These are phyloP conservation scores for Chrysaora quinquecirrha DNA, from an alignment of 30 jellyfish, hydroid and myxozoan genomes.

Conservation along the genomic window DNA sequence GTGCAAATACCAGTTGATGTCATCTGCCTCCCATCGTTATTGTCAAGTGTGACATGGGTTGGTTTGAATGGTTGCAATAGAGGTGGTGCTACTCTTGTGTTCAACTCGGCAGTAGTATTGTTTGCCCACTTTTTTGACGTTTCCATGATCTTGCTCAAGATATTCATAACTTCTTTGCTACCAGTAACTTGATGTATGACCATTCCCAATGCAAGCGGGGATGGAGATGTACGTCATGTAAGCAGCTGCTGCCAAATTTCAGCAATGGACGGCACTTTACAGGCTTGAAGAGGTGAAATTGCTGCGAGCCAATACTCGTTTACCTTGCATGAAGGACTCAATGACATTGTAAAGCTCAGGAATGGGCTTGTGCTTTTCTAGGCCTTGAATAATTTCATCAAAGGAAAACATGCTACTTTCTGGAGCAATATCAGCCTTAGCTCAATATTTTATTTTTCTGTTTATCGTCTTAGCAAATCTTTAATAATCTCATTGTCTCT, in stretches of 20 bases:
- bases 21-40: slow-evolving; percentile 25
- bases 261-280: slow-evolving; percentile 15
- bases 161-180: slow-evolving; percentile 14
- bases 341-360: slow-evolving; percentile 18
- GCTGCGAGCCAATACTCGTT: slow-evolving; percentile 16
- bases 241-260: slow-evolving; percentile 31
- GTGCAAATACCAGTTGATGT: slow-evolving; percentile 13
- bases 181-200: slow-evolving; percentile 28
- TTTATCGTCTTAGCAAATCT: slow-evolving; percentile 9
- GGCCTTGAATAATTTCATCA: slow-evolving; percentile 14
- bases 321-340: slow-evolving; percentile 16
- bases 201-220: slow-evolving; percentile 14
- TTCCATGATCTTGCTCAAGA: slow-evolving; percentile 16
- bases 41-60: slow-evolving; percentile 16
- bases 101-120: slow-evolving; percentile 17
- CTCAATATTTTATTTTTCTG: slow-evolving; percentile 7
- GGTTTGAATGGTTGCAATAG: slow-evolving; percentile 22
- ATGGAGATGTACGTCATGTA: slow-evolving; percentile 11
- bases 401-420: slow-evolving; percentile 7
- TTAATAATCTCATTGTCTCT: slow-evolving; percentile 17
- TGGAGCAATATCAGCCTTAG: slow-evolving; percentile 2
- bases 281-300: slow-evolving; percentile 18
- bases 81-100: slow-evolving; percentile 15
- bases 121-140: slow-evolving; percentile 20
- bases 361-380: slow-evolving; percentile 10